Percentiles rank a stretch among this genome's conserved stretches.
Evolutionary conservation across 2,113 vertebrate genomes (phyloP).

Genomic region (Gobio gobio): DNA sequence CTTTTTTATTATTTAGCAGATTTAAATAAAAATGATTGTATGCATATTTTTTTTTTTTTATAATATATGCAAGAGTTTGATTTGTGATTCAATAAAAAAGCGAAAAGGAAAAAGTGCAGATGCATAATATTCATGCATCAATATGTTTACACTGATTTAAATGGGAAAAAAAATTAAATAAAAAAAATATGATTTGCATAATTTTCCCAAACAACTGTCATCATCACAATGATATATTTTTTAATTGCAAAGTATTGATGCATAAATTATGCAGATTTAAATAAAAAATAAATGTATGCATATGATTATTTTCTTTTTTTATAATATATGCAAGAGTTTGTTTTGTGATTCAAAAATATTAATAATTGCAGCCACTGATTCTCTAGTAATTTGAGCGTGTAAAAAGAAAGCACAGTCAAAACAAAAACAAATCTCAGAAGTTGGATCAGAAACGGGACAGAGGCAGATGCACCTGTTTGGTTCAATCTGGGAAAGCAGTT

Average conservation of each 20-base stretch:
- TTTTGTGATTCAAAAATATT: background rate
- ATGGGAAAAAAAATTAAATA: background rate
- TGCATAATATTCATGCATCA: no score
- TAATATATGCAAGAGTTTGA: no score
- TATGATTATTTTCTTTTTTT: background rate
- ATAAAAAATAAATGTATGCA: background rate
- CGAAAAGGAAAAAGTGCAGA: no score
- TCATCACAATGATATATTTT: background rate
- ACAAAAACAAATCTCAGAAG: background rate
- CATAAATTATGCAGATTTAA: background rate
- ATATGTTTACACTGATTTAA: background rate
- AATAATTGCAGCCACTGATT: background rate
- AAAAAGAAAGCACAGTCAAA: background rate
- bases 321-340: background rate
- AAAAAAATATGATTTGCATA: background rate
- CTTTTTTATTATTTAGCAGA: no score
- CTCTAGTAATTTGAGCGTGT: background rate
- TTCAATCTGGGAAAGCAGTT: background rate
- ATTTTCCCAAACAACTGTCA: background rate
- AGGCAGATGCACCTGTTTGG: slow-evolving; percentile 23
- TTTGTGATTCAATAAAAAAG: no score
- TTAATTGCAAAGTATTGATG: background rate
- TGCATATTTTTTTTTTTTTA: no score
- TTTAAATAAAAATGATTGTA: no score
- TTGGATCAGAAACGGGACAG: background rate